Base-by-base conservation (phyloP, 2,113 vertebrate genomes). In the Bujurquina vittata region DNA sequence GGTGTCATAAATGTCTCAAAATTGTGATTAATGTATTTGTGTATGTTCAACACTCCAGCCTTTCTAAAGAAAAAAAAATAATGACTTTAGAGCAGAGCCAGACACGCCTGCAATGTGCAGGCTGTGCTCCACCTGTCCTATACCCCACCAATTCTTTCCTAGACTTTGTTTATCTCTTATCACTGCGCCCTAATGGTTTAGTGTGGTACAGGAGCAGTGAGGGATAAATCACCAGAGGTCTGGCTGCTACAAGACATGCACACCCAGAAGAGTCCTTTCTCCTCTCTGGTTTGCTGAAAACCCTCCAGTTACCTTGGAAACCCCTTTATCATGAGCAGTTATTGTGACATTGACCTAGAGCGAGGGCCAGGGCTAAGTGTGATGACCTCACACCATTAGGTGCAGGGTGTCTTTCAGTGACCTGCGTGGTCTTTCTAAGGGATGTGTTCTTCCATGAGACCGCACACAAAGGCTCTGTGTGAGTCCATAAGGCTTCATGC, bases 281-380 rank as follows among this genome's bases (percentile, higher is more conserved):
- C 65, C 52, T 65, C 63, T 81, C 63, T 62, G 61, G 85, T 88
- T 92, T 81, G 79, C 83, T 55, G 59, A 72, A 77, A 69, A 46
- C 3, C 69, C 61, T 61, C 31, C 1, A 7, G 89, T 89, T 83
- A 23, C 89, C 91, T 88, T 91, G 83, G 92, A 82, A 91, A 93
- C 91, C 78, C 58, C 79, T 83, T 86, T 88, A 91, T 93, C 85
- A 83, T 78, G 22, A 12, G 82, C 90, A 91, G 87, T 93, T 87
- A 89, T 88, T 75, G 88, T 92, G 92, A 93, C 91, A 88, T 89
- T 95, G 94, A 94, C 93, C 93, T 81, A 52, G 80, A 90, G 87
- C 81, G 76, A 74, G 84, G 89, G 79, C 85, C 78, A 63, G 65
- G 73, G 73, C 79, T 76, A 75, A 93, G 85, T 84, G 84, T 31